Percentiles rank a stretch among this genome's conserved stretches.
Evolutionary conservation across 2,113 vertebrate species (phyloP).

Genomic region (Malurus cyaneus): DNA sequence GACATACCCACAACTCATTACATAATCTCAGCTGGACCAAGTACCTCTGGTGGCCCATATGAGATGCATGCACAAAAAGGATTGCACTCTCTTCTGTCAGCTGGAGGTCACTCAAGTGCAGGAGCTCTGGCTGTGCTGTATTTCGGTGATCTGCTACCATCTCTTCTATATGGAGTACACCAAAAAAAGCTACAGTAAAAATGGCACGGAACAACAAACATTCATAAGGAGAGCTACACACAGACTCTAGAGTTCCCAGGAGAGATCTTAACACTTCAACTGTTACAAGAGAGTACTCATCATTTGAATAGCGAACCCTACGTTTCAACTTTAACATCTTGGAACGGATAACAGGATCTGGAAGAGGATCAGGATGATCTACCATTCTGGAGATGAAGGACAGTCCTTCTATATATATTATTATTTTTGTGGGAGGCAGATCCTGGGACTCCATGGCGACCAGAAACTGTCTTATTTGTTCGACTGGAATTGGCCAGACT

Average conservation of each 20-base stretch:
- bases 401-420: conserved; percentile 17
- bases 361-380: conserved; percentile 14
- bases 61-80: neutral
- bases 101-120: conserved; percentile 4
- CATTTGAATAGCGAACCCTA: neutral
- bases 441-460: neutral
- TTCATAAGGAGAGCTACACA: conserved; percentile 30
- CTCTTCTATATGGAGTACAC: neutral
- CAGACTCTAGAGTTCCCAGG: conserved; percentile 22
- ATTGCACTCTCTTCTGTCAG: neutral
- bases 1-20: neutral
- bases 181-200: conserved; percentile 41
- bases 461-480: conserved; percentile 30
- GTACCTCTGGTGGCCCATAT: neutral
- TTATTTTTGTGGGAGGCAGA: neutral
- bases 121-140: neutral
- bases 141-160: neutral
- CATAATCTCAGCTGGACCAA: neutral
- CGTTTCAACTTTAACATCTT: neutral
- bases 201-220: neutral
- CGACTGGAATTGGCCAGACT: conserved; percentile 17
- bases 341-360: neutral
- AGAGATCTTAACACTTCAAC: conserved; percentile 13
- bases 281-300: neutral
- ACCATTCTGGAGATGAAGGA: conserved; percentile 17